Conservation (phyloP, 1,140 invertebrate genomes). For the Pseudomyrmex concolor region DNA sequence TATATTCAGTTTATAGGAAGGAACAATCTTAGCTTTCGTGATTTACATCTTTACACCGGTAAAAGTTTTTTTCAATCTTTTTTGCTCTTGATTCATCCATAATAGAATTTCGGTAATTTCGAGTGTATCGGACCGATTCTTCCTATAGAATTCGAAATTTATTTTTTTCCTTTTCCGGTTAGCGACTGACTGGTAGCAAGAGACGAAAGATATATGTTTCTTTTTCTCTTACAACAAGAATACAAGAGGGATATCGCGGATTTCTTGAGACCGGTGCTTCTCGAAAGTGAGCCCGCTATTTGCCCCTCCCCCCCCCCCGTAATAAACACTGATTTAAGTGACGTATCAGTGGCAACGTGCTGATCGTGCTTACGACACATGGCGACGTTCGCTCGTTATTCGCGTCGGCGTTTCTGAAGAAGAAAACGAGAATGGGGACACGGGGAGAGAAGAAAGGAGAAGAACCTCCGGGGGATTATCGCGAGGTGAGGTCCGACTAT, state of each 20-base stretch:
- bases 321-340: conserved; percentile 74
- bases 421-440: conserved; percentile 7
- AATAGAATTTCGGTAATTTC: no score
- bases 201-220: no score
- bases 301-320: background rate
- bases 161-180: no score
- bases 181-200: no score
- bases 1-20: no score
- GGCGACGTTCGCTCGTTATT: conserved; percentile 57
- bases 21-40: background rate
- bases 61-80: background rate
- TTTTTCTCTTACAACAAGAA: background rate
- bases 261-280: conserved; percentile 3
- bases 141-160: no score
- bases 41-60: background rate
- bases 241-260: background rate
- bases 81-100: background rate
- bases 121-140: no score
- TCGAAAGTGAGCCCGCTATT: conserved; percentile 58
- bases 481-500: conserved; percentile 29
- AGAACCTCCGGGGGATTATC: conserved; percentile 32
- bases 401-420: conserved; percentile 6
- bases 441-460: conserved; percentile 3
- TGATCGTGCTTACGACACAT: conserved; percentile 59
- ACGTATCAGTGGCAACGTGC: conserved; percentile 63